A percentile compares a stretch with the other conserved stretches of the same genome.
phyloP scores from a whole-genome alignment of 2,113 vertebrate species.

The Cranoglanis bouderius region DNA sequence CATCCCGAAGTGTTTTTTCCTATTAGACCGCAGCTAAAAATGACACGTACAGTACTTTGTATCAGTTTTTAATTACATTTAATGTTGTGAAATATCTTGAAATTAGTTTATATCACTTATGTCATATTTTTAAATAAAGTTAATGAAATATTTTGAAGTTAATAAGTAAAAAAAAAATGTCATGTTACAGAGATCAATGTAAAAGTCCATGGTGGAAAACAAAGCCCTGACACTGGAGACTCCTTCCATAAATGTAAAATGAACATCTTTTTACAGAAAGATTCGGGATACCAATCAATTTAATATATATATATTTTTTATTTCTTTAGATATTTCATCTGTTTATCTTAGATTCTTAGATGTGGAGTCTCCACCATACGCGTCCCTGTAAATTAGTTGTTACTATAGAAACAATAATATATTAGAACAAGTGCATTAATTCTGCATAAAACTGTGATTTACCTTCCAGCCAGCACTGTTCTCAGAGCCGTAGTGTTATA shows the following conservation, averaged over 20 bases:
- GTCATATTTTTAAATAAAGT: neutral
- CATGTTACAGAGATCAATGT: neutral
- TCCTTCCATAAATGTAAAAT: neutral
- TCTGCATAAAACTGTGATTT: neutral
- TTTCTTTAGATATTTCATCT: neutral
- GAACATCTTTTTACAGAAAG: neutral
- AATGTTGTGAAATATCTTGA: neutral
- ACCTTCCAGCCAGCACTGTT: neutral
- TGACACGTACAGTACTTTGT: no score
- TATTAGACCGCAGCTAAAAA: no score
- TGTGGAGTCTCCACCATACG: neutral
- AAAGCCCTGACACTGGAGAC: neutral
- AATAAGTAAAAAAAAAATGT: no score
- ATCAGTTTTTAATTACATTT: neutral
- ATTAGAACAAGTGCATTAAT: neutral
- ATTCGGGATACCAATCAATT: neutral
- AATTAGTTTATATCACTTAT: neutral
- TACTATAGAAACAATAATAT: neutral
- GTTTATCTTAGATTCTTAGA: neutral
- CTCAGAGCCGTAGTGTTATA: neutral
- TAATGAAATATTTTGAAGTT: neutral
- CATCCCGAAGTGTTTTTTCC: no score
- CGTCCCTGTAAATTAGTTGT: neutral
- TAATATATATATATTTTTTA: neutral
- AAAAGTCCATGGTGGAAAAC: neutral